Base-by-base conservation (phyloP, 2,888 invertebrate species). In the Nymphalis urticae region DNA sequence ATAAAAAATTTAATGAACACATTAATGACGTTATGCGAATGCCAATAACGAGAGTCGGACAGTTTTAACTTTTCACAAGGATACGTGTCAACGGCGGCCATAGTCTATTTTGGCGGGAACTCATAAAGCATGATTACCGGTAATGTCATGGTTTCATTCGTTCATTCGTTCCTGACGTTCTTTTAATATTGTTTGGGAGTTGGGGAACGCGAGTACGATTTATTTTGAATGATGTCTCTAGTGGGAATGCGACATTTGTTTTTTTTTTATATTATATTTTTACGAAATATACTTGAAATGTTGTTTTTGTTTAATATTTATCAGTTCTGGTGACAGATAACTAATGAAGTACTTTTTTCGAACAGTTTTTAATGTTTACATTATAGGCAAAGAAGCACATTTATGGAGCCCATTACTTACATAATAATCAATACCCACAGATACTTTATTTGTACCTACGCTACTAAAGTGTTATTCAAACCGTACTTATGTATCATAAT, bases 101-200 rank as follows among this genome's bases (percentile, higher is more conserved):
- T 82, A 81, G 82, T 82, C 82, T 82, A 83, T 85, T 85, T 86
- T 83, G 83, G 83, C 84, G 82, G 85, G 85, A 79, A 86, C 88
- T 87, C 89, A 89, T 90, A 89, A 89, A 89, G 85, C 82, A 86
- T 85, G 87, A 89, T 89, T 88, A 88, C 86, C 80, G 82, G 83
- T 85, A 86, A 88, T 87, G 85, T 86, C 81, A 82, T 80, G 82
- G 83, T 84, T 85, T 85, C 83, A 79, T 58, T 58, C 58, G 36
- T 58, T 58, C 58, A 36, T 58, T 58, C 58, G 56, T 78, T 83
- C 83, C 80, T 83, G 84, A 82, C 82, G 82, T 81, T 81, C 78
- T 71, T 75, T 75, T 75, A 72, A 73, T 76, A 74, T 72, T 72
- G 72, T 68, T 68, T 70, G 71, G 71, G 72, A 75, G 69, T 66